Evolutionary conservation across 2,113 vertebrate genomes (phyloP), one percentile per base, ranked within the genome.

Genomic region (Megaleporinus macrocephalus): DNA sequence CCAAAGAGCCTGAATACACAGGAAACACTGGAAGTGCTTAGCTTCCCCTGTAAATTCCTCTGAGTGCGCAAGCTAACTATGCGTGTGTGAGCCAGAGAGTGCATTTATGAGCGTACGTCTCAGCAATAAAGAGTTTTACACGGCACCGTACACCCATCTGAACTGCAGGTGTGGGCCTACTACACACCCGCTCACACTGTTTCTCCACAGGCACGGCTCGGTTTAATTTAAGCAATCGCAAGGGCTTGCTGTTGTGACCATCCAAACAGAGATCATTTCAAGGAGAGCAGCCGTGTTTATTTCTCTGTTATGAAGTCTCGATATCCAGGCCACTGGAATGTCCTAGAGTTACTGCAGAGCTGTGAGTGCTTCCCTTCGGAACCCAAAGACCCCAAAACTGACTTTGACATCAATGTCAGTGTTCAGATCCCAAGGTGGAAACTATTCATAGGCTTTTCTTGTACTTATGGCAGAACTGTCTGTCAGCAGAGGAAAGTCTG

Each of bases 231-330:
- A 78, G 85, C 83, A 84, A 85, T 84, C 82, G 65, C 55, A 76
- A 83, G 75, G 74, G 79, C 74, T 72, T 84, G 82, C 79, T 82
- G 47, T 70, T 73, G 49, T 74, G 68, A 76, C 84, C 82, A 88
- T 84, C 82, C 86, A 73, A 89, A 86, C 11, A 2, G 62, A 78
- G 76, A 44, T 44, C 18, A 70, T 70, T n/a, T 70, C 20, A 44
- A 44, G 20, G 66, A 70, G 66, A 70, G 20, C 44, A 41, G 66
- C 33, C 24, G 66, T 70, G 66, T 36, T 44, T 44, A 14, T 44
- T 70, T 41, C 22, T 44, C 33, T 22, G 33, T 24, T 68, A 20
- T 15, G 30, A 36, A 36, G 65, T 18, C 30, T 66, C 36, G 33
- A 22, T 41, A 41, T 41, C 33, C 22, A 44, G 33, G 30, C 29